Evolutionary conservation across 1,140 invertebrate species (phyloP).

Genomic region (Lithobius niger): DNA sequence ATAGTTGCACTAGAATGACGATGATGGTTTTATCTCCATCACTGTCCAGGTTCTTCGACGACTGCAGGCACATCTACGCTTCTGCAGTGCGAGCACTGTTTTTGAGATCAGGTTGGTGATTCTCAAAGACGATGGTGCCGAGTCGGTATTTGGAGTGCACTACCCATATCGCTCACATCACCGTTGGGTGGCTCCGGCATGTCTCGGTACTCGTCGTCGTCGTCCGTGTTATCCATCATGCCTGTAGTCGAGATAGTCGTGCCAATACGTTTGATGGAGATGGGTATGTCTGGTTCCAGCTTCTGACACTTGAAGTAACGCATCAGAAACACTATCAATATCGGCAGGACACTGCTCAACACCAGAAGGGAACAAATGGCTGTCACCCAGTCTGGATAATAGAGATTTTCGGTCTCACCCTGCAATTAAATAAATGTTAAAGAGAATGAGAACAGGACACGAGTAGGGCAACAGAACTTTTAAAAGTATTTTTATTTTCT

Average conservation of each 20-base stretch:
- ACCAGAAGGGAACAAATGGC: slow-evolving; percentile 61
- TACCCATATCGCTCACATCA: not conserved
- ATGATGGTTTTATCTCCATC: too few species aligned
- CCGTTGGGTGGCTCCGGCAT: not conserved
- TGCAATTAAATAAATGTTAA: slow-evolving; percentile 27
- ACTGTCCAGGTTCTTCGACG: too few species aligned
- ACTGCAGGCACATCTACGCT: too few species aligned
- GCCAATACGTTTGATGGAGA: slow-evolving; percentile 70
- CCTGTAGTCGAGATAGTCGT: slow-evolving; percentile 83
- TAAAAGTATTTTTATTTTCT: too few species aligned
- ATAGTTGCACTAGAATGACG: too few species aligned
- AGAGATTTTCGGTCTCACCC: slow-evolving; percentile 50
- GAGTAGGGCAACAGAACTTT: too few species aligned
- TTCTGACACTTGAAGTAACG: slow-evolving; percentile 67
- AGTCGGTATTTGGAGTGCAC: slow-evolving; percentile 1
- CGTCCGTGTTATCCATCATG: slow-evolving; percentile 79
- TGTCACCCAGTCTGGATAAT: slow-evolving; percentile 75
- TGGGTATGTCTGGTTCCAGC: slow-evolving; percentile 69
- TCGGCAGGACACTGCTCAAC: slow-evolving; percentile 61
- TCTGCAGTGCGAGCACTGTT: too few species aligned
- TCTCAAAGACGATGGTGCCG: too few species aligned
- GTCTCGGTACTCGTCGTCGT: not conserved
- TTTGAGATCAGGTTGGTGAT: too few species aligned
- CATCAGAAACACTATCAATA: slow-evolving; percentile 65
- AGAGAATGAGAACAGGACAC: not conserved